These are phyloP conservation scores for Saccopteryx bilineata DNA, from an alignment of 2,113 vertebrate genomes.

Conservation along the genomic window DNA sequence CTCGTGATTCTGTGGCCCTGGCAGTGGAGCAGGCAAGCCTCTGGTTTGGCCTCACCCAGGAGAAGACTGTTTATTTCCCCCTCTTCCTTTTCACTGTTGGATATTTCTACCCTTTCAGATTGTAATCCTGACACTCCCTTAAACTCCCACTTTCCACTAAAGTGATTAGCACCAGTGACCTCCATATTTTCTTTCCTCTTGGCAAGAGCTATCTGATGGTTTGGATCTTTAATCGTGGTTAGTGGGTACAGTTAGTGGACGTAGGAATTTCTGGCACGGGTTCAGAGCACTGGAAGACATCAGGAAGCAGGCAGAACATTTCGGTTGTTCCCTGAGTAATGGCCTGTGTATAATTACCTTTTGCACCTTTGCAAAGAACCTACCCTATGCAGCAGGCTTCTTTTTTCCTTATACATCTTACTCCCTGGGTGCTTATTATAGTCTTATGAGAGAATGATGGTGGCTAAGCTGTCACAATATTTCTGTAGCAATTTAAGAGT, in stretches of 20 bases:
- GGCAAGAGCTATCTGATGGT: not conserved
- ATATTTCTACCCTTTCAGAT: not conserved
- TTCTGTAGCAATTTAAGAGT: constrained; percentile 16
- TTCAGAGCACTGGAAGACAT: not conserved
- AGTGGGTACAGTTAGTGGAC: not conserved
- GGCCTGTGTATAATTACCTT: not conserved
- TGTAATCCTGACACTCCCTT: not conserved
- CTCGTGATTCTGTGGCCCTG: not conserved
- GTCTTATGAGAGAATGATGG: not conserved
- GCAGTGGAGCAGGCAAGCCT: too few species aligned
- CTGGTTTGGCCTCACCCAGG: not conserved
- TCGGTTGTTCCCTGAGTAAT: not conserved
- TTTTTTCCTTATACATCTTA: not conserved
- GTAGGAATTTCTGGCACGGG: not conserved
- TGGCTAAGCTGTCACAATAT: not conserved
- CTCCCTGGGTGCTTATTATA: not conserved
- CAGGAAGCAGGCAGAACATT: not conserved
- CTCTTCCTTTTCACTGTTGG: not conserved
- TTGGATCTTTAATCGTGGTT: not conserved
- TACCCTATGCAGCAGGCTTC: not conserved
- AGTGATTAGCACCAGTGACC: not conserved
- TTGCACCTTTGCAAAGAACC: constrained; percentile 12
- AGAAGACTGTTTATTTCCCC: not conserved
- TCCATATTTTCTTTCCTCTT: constrained; percentile 33
- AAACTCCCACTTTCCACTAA: not conserved